phyloP scores from a whole-genome alignment of 2,797 vertebrate species.

The Cyprinella venusta region DNA sequence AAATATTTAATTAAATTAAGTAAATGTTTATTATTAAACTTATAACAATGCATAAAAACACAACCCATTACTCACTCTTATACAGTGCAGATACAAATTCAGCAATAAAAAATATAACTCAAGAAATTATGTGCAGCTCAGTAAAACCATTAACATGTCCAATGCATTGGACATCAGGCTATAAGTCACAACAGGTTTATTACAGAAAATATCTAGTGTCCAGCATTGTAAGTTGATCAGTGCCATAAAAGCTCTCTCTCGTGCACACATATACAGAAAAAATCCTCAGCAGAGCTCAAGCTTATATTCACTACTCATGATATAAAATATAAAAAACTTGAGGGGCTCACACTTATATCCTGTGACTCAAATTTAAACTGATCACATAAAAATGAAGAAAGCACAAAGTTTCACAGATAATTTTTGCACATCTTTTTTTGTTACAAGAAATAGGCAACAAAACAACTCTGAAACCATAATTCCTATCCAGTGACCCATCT shows the following conservation, averaged over 20 bases:
- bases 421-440: constrained; percentile 5
- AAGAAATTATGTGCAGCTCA: constrained; percentile 47
- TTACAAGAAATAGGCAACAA: constrained; percentile 23
- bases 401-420: constrained; percentile 37
- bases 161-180: constrained; percentile 16
- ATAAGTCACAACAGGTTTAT: constrained; percentile 12
- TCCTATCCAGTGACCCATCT: constrained; percentile 45
- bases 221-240: constrained; percentile 20
- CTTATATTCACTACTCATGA: constrained; percentile 10
- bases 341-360: not conserved
- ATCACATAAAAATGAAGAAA: constrained; percentile 35
- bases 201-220: constrained; percentile 32
- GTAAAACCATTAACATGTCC: constrained; percentile 36
- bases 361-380: not conserved
- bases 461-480: constrained; percentile 9
- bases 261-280: not conserved
- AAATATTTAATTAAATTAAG: constrained; percentile 20
- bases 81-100: constrained; percentile 31
- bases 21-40: constrained; percentile 45
- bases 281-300: not conserved
- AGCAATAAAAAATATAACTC: constrained; percentile 50
- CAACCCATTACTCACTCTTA: not conserved
- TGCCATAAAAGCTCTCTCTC: constrained; percentile 3
- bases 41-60: constrained; percentile 2
- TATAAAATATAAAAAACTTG: not conserved